A percentile compares a stretch with the other conserved stretches of the same genome.
Evolutionary conservation across 2,113 vertebrate genomes (phyloP).

Genomic region (Sphyrna mokarran): DNA sequence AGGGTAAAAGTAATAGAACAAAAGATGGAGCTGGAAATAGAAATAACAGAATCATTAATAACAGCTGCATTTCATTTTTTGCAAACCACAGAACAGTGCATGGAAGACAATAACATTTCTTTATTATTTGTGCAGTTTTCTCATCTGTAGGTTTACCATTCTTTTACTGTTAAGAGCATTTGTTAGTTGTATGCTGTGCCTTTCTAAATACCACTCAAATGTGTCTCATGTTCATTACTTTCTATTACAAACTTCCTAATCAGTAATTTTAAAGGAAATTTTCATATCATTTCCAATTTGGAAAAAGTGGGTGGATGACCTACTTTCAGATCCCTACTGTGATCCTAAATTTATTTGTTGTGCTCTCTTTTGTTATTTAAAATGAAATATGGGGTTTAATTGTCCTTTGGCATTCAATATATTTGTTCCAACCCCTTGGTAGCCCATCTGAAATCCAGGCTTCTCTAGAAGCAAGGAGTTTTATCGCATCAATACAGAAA

Average conservation of each 20-base stretch:
- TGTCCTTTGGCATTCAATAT: conserved; percentile 23
- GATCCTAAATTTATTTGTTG: background rate
- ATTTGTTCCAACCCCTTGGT: background rate
- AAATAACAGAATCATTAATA: too few relatives aligned
- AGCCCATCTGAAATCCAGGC: background rate
- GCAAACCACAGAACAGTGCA: background rate
- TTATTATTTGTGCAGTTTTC: background rate
- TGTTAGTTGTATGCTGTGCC: background rate
- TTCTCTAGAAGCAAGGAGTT: background rate
- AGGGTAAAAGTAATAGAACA: background rate
- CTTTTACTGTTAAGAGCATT: background rate
- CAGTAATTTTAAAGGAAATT: too few relatives aligned
- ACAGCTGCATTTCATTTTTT: background rate
- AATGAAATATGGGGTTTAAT: conserved; percentile 5
- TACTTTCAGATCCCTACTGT: background rate
- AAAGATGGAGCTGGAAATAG: background rate
- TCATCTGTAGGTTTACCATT: background rate
- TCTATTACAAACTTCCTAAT: background rate
- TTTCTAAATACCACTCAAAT: background rate
- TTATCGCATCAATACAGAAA: too few relatives aligned
- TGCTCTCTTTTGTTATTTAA: background rate
- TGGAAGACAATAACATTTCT: background rate
- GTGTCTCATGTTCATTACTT: background rate
- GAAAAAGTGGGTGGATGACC: too few relatives aligned
- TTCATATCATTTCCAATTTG: background rate